Evolutionary conservation across 2,888 invertebrate genomes (phyloP).

Genomic region (Erpobdella octoculata): DNA sequence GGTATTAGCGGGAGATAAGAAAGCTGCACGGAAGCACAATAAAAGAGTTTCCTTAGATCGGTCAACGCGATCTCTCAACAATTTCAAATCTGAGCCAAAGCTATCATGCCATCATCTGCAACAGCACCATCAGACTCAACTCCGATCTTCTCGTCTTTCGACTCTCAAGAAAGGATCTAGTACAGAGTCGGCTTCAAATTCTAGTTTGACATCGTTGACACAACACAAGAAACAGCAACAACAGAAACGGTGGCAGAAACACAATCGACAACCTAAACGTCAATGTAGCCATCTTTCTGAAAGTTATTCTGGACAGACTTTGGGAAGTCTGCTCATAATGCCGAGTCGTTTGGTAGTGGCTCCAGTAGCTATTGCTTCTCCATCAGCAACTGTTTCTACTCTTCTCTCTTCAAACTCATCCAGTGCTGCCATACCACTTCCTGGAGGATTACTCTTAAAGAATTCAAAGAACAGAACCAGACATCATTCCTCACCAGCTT

Average conservation of each 20-base stretch:
- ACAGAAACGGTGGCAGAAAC: slow-evolving; percentile 13
- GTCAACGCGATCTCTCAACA: background rate
- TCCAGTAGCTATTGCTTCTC: slow-evolving; percentile 9
- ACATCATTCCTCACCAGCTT: slow-evolving; percentile 9
- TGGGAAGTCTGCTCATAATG: slow-evolving; percentile 12
- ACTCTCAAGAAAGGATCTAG: slow-evolving; percentile 20
- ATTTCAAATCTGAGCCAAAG: slow-evolving; percentile 15
- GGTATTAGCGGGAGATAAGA: background rate
- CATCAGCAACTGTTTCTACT: slow-evolving; percentile 5
- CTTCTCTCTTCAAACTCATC: slow-evolving; percentile 5
- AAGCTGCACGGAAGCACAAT: background rate
- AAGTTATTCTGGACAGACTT: slow-evolving; percentile 4
- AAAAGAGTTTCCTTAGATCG: background rate
- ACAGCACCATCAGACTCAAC: too few species aligned
- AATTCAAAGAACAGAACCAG: background rate
- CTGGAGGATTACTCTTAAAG: background rate
- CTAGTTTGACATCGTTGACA: slow-evolving; percentile 11
- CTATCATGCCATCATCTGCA: background rate
- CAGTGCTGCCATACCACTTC: background rate
- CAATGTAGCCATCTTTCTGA: background rate
- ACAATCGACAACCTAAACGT: background rate
- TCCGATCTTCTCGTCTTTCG: background rate
- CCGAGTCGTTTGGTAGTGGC: slow-evolving; percentile 16
- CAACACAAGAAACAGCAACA: background rate
- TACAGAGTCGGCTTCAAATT: slow-evolving; percentile 11